These are phyloP conservation scores for Zelleria hepariella DNA, from an alignment of 2,888 invertebrate species.

Conservation along the genomic window DNA sequence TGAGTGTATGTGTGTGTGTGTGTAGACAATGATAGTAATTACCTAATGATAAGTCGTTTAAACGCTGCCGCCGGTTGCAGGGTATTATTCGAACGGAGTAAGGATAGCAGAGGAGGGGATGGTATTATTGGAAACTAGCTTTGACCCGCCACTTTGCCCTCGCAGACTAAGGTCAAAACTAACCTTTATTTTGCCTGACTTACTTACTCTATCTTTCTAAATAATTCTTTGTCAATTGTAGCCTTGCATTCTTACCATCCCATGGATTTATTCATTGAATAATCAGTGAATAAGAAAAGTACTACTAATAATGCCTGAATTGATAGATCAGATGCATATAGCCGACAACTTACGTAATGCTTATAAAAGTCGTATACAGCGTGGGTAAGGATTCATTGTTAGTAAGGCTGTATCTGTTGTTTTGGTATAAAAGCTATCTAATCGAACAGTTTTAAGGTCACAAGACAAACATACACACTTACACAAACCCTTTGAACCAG, in stretches of 20 bases:
- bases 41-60: slow-evolving; percentile 71
- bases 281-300: slow-evolving; percentile 10
- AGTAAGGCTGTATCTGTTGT: too few species aligned
- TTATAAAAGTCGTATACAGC: too few species aligned
- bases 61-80: slow-evolving; percentile 55
- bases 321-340: too few species aligned
- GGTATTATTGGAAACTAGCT: background rate
- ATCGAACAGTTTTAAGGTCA: too few species aligned
- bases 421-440: too few species aligned
- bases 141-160: background rate
- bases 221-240: background rate
- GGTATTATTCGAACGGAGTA: slow-evolving; percentile 11
- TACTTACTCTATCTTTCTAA: background rate
- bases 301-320: too few species aligned
- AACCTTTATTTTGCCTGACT: background rate
- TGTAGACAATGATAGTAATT: slow-evolving; percentile 68
- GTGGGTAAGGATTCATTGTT: too few species aligned
- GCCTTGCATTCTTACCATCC: background rate
- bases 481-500: too few species aligned
- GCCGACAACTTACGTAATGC: too few species aligned
- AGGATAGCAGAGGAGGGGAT: background rate
- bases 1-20: slow-evolving; percentile 24
- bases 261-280: background rate
- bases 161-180: background rate
- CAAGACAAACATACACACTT: too few species aligned